phyloP scores from a whole-genome alignment of 2,113 vertebrate species.

The Trogon melanurus region DNA sequence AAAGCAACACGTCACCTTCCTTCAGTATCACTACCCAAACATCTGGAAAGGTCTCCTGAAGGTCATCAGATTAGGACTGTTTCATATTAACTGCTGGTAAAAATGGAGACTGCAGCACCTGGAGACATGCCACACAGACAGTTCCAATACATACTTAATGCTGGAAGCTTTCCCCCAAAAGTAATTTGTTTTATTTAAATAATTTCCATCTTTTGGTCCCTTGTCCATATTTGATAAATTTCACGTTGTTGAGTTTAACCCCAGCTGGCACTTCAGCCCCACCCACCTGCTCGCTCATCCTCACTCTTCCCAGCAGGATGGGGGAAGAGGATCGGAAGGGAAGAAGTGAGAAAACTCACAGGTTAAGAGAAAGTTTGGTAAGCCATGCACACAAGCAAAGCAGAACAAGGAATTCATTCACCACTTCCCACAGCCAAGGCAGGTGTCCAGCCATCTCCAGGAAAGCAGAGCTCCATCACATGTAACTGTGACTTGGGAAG shows the following conservation, averaged over 20 bases:
- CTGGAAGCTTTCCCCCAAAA: neutral
- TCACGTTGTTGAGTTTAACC: neutral
- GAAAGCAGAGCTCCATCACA: too few relatives aligned
- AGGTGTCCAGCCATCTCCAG: too few relatives aligned
- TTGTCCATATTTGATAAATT: neutral
- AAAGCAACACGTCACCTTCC: neutral
- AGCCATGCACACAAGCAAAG: too few relatives aligned
- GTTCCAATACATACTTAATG: neutral
- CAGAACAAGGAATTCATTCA: too few relatives aligned
- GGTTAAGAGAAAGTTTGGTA: too few relatives aligned
- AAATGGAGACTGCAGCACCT: neutral
- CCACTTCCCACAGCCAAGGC: too few relatives aligned
- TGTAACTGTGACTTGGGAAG: too few relatives aligned
- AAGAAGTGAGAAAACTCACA: too few relatives aligned
- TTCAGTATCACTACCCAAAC: neutral
- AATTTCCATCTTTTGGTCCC: neutral
- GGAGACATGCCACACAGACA: neutral
- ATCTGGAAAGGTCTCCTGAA: neutral
- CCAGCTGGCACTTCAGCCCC: neutral
- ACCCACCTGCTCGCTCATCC: neutral
- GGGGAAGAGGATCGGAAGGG: too few relatives aligned
- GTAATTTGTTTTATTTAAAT: neutral
- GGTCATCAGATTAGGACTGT: neutral
- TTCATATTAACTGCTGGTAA: neutral
- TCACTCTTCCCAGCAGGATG: neutral